Percentiles rank a stretch among this genome's conserved stretches.
Conservation (phyloP, 2,113 vertebrate species). For the Leucoraja erinaceus region DNA sequence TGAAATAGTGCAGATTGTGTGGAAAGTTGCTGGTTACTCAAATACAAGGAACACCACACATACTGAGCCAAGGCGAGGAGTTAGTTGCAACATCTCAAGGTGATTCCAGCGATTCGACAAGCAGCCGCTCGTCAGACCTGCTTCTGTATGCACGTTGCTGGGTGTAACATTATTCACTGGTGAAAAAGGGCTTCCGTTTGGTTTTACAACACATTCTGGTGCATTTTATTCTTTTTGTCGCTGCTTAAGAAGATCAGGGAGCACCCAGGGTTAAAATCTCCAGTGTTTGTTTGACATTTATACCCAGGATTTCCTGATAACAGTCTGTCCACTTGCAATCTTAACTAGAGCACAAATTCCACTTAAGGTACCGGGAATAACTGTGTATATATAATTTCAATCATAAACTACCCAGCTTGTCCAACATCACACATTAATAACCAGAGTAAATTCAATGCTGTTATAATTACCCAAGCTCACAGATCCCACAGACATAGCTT, state of each 20-base stretch:
- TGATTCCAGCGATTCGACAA: background rate
- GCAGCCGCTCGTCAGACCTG: background rate
- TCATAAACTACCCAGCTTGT: background rate
- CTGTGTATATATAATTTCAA: background rate
- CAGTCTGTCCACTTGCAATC: background rate
- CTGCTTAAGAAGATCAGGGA: background rate
- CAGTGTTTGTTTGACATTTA: background rate
- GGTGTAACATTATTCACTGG: background rate
- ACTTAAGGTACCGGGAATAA: background rate
- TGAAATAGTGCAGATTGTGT: background rate
- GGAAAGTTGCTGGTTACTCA: background rate
- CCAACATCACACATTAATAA: background rate
- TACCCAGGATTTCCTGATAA: background rate
- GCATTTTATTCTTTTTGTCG: background rate
- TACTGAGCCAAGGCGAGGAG: background rate
- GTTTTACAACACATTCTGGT: slow-evolving; percentile 2
- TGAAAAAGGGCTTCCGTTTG: background rate
- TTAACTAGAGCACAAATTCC: background rate
- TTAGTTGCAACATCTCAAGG: background rate
- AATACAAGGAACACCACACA: background rate
- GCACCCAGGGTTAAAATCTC: background rate
- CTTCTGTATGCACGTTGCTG: background rate
- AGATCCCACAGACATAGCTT: background rate
- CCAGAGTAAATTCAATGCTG: background rate
- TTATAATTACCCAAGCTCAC: background rate